Evolutionary conservation across 2,797 vertebrate species (phyloP).

Genomic region (Masticophis lateralis): DNA sequence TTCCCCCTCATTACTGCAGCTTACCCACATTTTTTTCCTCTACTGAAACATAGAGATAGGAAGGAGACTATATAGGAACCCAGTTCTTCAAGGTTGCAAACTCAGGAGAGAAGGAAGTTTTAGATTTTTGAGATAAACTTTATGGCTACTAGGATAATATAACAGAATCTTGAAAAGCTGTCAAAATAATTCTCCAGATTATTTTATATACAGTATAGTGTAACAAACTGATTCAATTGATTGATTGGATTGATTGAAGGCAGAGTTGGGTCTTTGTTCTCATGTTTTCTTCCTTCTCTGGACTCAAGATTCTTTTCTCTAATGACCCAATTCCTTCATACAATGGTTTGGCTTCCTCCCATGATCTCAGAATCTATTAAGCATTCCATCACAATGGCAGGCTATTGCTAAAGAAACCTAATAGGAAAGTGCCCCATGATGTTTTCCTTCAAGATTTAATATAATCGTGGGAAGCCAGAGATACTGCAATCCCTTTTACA

Average conservation of each 20-base stretch:
- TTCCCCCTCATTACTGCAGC: neutral
- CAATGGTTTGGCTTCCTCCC: neutral
- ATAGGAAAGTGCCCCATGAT: neutral
- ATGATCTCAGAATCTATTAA: neutral
- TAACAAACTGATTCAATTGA: neutral
- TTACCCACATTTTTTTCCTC: neutral
- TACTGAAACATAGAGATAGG: neutral
- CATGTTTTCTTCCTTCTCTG: neutral
- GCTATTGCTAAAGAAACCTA: neutral
- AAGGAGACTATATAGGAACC: neutral
- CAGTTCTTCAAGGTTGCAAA: neutral
- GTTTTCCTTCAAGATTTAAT: neutral
- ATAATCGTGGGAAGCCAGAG: neutral
- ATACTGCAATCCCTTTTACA: neutral
- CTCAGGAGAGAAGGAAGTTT: neutral
- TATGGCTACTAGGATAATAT: neutral
- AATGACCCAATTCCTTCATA: neutral
- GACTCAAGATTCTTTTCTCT: neutral
- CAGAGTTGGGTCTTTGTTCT: neutral
- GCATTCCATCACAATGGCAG: neutral
- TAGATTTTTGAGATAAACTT: neutral
- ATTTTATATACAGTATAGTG: neutral
- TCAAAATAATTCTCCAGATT: neutral
- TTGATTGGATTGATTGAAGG: neutral
- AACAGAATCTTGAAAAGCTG: neutral